A percentile compares a stretch with the other conserved stretches of the same genome.
phyloP scores from a whole-genome alignment of 2,888 invertebrate genomes.

The Lamellibrachia satsuma region DNA sequence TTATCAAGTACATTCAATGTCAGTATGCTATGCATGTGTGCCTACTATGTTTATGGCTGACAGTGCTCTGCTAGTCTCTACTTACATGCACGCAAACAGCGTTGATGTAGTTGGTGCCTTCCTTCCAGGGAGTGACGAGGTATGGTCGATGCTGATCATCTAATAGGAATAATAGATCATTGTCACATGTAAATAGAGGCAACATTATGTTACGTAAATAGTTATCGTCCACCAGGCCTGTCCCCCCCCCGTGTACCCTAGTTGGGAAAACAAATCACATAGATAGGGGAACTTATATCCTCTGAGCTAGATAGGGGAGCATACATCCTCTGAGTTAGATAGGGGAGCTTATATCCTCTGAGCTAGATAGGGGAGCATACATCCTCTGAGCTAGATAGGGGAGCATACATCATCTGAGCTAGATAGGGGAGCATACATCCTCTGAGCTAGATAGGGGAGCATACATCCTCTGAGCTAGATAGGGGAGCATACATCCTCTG shows the following conservation, averaged over 20 bases:
- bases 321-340: no score
- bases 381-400: no score
- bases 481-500: no score
- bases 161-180: background rate
- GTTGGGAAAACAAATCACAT: no score
- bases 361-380: no score
- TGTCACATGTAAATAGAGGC: background rate
- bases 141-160: background rate
- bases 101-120: background rate
- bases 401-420: rapidly evolving
- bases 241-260: background rate
- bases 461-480: no score
- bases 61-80: background rate
- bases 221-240: background rate
- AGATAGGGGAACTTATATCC: no score
- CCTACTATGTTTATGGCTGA: background rate
- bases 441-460: no score
- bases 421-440: no score
- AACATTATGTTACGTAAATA: background rate
- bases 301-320: no score
- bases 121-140: background rate
- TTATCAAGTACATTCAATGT: background rate
- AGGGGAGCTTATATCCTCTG: no score
- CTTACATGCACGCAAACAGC: background rate
- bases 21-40: background rate